Evolutionary conservation across 2,797 vertebrate genomes (phyloP).

Genomic region (Chloroceryle amazona): DNA sequence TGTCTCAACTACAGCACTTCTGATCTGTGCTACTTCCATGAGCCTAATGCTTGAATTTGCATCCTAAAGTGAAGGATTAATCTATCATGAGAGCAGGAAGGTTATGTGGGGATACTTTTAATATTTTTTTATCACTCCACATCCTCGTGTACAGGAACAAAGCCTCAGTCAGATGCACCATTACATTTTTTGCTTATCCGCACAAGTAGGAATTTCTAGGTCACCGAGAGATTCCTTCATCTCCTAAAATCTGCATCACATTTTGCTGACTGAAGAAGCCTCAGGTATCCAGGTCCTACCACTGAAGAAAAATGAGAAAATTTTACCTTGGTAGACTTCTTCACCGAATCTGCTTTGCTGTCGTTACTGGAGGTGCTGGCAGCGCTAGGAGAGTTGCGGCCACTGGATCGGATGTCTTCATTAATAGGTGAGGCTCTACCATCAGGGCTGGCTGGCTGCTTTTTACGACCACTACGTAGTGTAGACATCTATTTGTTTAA

Average conservation of each 20-base stretch:
- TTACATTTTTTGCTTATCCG: background rate
- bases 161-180: background rate
- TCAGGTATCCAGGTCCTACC: background rate
- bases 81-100: background rate
- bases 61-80: background rate
- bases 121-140: background rate
- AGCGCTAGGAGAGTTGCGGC: constrained; percentile 95
- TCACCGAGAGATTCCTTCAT: background rate
- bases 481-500: constrained; percentile 91
- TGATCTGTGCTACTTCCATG: background rate
- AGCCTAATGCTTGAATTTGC: constrained; percentile 5
- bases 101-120: background rate
- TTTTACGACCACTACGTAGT: constrained; percentile 98
- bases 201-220: background rate
- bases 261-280: background rate
- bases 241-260: background rate
- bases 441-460: constrained; percentile 97
- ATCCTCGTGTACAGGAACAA: background rate
- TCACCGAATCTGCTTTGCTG: constrained; percentile 95
- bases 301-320: fast-evolving
- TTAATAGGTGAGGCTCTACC: constrained; percentile 94
- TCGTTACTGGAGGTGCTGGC: constrained; percentile 98
- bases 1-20: background rate
- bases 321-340: constrained; percentile 91
- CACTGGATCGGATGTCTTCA: constrained; percentile 96